phyloP scores from a whole-genome alignment of 1,140 invertebrate species.

The Proales similis region DNA sequence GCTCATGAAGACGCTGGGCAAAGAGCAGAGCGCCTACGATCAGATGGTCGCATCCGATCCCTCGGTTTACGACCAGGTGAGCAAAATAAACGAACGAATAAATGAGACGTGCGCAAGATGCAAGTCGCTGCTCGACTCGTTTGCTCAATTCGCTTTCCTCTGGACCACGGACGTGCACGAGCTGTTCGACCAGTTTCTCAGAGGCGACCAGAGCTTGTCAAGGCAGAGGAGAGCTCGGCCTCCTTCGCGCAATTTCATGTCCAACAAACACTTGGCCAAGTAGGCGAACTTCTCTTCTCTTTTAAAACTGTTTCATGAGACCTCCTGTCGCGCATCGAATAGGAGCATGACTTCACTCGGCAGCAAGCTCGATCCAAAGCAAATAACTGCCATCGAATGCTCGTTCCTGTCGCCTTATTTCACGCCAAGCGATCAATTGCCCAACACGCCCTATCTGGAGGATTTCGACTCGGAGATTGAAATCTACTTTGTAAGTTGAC shows the following conservation, averaged over 20 bases:
- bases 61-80: constrained; percentile 45
- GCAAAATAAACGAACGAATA: constrained; percentile 46
- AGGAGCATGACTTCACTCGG: constrained; percentile 34
- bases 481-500: constrained; percentile 48
- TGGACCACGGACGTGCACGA: constrained; percentile 51
- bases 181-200: constrained; percentile 49
- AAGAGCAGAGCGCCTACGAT: constrained; percentile 47
- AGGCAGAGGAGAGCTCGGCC: constrained; percentile 16
- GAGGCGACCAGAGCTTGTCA: constrained; percentile 44
- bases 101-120: constrained; percentile 48
- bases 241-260: constrained; percentile 34
- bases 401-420: constrained; percentile 49
- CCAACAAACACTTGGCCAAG: constrained; percentile 32
- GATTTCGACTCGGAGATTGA: constrained; percentile 53
- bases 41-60: constrained; percentile 49
- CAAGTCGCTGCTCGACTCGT: constrained; percentile 46
- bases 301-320: neutral
- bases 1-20: constrained; percentile 29
- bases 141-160: constrained; percentile 48
- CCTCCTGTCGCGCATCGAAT: neutral
- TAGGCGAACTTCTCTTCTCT: too few species aligned
- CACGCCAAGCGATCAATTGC: constrained; percentile 39
- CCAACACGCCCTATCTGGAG: constrained; percentile 46
- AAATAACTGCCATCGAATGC: constrained; percentile 41
- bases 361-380: constrained; percentile 18